These are phyloP conservation scores for Microcebus tavaratra DNA, from an alignment of 2,113 vertebrate genomes.

Conservation along the genomic window DNA sequence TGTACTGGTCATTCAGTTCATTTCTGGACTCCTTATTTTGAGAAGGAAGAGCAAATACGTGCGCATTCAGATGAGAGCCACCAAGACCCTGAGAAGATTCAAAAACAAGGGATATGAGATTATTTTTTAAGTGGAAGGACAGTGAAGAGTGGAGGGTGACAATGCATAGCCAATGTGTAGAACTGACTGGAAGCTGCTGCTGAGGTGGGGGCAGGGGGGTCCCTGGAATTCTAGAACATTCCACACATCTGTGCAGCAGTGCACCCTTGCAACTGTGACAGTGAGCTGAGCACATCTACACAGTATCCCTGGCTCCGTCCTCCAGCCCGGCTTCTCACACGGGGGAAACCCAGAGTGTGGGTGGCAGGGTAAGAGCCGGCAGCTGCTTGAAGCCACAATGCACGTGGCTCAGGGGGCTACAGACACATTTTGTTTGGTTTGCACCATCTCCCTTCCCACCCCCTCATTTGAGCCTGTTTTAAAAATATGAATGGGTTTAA, in stretches of 20 bases:
- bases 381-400: not conserved
- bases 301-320: not conserved
- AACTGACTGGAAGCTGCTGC: not conserved
- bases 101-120: not conserved
- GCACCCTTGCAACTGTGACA: not conserved
- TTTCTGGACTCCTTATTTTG: not conserved
- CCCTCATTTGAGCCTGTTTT: not conserved
- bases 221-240: not conserved
- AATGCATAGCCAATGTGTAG: accelerated
- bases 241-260: not conserved
- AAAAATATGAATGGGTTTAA: constrained; percentile 26
- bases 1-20: not conserved
- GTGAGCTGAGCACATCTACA: not conserved
- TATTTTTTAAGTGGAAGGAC: not conserved
- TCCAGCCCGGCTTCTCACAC: not conserved
- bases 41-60: not conserved
- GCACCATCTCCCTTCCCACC: not conserved
- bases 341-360: not conserved
- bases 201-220: not conserved
- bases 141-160: accelerated
- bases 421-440: not conserved
- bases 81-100: not conserved
- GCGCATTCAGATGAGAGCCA: not conserved
- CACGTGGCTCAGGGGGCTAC: not conserved
- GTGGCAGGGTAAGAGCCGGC: not conserved